A percentile compares a stretch with the other conserved stretches of the same genome.
Conservation (phyloP, 2,888 invertebrate species). For the Drosophila mulleri region DNA sequence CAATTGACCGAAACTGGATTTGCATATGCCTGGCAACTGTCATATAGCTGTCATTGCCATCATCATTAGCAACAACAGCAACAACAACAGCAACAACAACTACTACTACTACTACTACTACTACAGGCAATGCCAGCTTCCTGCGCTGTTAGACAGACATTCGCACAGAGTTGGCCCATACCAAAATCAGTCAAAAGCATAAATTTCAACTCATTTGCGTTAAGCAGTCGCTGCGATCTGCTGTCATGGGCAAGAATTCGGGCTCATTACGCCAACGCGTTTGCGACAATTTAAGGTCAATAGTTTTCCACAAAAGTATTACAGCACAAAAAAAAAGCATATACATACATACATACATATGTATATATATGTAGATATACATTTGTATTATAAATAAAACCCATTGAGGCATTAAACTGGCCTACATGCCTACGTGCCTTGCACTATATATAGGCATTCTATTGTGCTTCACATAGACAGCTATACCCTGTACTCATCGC, state of each 20-base stretch:
- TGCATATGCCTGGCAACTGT: constrained; percentile 53
- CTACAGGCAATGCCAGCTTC: constrained; percentile 29
- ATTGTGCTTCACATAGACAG: constrained; percentile 17
- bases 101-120: background rate
- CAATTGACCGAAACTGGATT: constrained; percentile 69
- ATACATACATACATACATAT: too few relatives aligned
- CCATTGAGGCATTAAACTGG: constrained; percentile 51
- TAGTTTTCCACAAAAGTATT: constrained; percentile 42
- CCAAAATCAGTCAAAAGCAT: constrained; percentile 51
- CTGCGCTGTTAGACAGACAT: constrained; percentile 25
- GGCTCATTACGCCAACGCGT: constrained; percentile 56
- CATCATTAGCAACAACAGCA: constrained; percentile 46
- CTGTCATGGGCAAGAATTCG: constrained; percentile 50
- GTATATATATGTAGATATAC: background rate
- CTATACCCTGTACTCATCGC: constrained; percentile 6
- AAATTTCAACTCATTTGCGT: constrained; percentile 52
- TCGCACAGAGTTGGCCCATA: constrained; percentile 13
- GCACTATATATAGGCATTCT: constrained; percentile 42
- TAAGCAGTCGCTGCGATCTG: constrained; percentile 24
- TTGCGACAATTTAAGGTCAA: constrained; percentile 76
- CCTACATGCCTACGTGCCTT: constrained; percentile 37
- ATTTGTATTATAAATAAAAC: constrained; percentile 6
- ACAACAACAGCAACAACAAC: constrained; percentile 12
- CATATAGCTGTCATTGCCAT: constrained; percentile 58
- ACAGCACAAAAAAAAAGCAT: background rate